phyloP scores from a whole-genome alignment of 2,797 vertebrate species.

The Danio kyathit region DNA sequence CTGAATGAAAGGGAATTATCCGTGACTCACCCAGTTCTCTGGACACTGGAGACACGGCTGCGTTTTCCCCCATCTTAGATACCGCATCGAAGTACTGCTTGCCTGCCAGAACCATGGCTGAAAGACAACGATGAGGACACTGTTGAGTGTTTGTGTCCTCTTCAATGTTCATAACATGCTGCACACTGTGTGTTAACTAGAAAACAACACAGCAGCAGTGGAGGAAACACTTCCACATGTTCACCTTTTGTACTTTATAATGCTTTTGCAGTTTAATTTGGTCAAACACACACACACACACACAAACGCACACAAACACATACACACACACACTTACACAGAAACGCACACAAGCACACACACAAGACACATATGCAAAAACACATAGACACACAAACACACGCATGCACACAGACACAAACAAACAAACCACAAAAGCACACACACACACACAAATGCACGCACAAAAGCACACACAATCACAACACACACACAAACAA shows the following conservation, averaged over 20 bases:
- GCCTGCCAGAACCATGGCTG: constrained; percentile 94
- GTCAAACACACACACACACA: too few species aligned
- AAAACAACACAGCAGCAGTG: neutral
- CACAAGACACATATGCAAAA: too few species aligned
- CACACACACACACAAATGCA: too few species aligned
- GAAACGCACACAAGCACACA: too few species aligned
- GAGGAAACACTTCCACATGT: neutral
- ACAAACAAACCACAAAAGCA: too few species aligned
- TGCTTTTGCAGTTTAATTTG: too few species aligned
- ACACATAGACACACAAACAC: too few species aligned
- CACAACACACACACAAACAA: too few species aligned
- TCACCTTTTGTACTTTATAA: too few species aligned
- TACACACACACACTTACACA: too few species aligned
- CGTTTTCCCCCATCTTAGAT: constrained; percentile 94
- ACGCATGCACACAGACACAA: too few species aligned
- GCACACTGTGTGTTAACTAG: neutral
- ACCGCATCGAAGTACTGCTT: constrained; percentile 95
- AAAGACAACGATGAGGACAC: constrained; percentile 59
- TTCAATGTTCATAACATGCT: neutral
- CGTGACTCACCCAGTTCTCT: constrained; percentile 93
- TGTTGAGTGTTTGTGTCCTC: neutral
- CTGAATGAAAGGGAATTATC: constrained; percentile 1
- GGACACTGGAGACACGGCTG: constrained; percentile 91
- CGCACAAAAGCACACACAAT: too few species aligned
- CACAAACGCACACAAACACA: neutral